Evolutionary conservation across 2,113 vertebrate genomes (phyloP).

Genomic region (Micronycteris hirsuta): DNA sequence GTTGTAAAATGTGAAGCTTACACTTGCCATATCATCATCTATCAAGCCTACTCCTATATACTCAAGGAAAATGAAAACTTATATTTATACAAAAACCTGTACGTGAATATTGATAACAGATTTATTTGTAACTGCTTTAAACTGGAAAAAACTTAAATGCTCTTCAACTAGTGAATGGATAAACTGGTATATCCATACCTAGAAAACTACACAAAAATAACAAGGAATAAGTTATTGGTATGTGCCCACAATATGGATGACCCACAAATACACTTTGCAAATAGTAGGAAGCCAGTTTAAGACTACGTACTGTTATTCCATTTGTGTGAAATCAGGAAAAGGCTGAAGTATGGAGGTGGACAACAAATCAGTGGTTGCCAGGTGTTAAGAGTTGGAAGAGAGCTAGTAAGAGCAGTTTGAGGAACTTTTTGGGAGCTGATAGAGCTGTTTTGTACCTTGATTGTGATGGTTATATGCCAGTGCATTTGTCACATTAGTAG

Average conservation of each 20-base stretch:
- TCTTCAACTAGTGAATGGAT: no score
- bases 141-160: no score
- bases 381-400: neutral
- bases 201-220: neutral
- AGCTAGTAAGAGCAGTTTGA: neutral
- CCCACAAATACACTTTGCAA: neutral
- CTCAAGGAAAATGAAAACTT: no score
- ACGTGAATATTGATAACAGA: no score
- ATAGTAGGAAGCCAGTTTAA: neutral
- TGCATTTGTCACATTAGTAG: neutral
- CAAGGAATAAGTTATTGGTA: neutral
- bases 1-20: no score
- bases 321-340: conserved; percentile 3
- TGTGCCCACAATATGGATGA: neutral
- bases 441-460: neutral
- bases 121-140: no score
- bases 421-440: neutral
- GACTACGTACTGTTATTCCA: neutral
- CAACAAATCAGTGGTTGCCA: neutral
- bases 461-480: neutral
- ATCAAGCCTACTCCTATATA: no score
- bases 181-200: neutral
- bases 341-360: neutral
- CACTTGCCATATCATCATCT: no score
- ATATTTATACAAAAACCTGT: no score